Conservation (phyloP, 2,797 vertebrate species). For the Menidia menidia region DNA sequence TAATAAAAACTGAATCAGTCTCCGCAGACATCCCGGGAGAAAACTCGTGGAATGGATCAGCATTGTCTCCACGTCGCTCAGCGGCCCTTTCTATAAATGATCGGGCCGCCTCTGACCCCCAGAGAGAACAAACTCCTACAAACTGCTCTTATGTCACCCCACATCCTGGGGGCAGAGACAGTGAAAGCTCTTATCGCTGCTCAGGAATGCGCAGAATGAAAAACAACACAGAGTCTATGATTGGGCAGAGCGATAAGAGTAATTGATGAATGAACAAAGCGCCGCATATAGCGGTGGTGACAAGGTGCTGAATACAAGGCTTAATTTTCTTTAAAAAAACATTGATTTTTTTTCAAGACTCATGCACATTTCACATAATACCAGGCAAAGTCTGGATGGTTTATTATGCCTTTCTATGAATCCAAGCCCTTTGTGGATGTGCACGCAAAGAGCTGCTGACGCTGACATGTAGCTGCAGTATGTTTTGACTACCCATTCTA, state of each 20-base stretch:
- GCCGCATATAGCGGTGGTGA: background rate
- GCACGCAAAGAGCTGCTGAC: too few species aligned
- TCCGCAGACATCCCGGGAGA: background rate
- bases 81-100: slow-evolving; percentile 11
- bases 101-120: slow-evolving; percentile 1
- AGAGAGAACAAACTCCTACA: slow-evolving; percentile 5
- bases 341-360: too few species aligned
- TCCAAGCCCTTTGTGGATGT: too few species aligned
- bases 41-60: slow-evolving; percentile 20
- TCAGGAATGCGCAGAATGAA: slow-evolving; percentile 67
- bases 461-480: too few species aligned
- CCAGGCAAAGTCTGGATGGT: too few species aligned
- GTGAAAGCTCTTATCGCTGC: slow-evolving; percentile 56
- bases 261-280: slow-evolving; percentile 22
- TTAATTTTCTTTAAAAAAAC: background rate
- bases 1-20: background rate
- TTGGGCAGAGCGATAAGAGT: slow-evolving; percentile 42
- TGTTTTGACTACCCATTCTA: too few species aligned
- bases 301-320: background rate
- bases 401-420: too few species aligned
- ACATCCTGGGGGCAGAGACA: slow-evolving; percentile 56
- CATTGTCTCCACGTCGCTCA: background rate
- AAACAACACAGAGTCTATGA: slow-evolving; percentile 53
- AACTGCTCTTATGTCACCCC: slow-evolving; percentile 33
- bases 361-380: too few species aligned